Percentiles rank a stretch among this genome's conserved stretches.
These are phyloP conservation scores for Tanytarsus gracilentus DNA, from an alignment of 2,888 invertebrate genomes.

Conservation along the genomic window DNA sequence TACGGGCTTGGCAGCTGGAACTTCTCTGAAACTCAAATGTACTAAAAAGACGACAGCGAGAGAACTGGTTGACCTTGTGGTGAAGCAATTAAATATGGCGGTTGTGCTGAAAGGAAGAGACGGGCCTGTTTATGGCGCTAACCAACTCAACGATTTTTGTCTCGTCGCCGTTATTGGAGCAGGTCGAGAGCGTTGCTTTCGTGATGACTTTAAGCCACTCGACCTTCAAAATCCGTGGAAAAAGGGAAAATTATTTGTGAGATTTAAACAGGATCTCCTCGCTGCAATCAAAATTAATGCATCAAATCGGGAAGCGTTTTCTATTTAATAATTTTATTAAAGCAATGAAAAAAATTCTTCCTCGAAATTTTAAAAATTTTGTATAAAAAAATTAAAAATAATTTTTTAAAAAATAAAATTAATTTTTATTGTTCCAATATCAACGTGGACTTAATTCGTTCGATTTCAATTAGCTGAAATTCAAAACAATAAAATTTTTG, in stretches of 20 bases:
- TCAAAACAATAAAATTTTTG: no score
- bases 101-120: constrained; percentile 75
- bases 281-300: constrained; percentile 68
- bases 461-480: no score
- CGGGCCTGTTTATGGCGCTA: constrained; percentile 76
- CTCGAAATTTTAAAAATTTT: no score
- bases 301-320: constrained; percentile 66
- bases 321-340: constrained; percentile 41
- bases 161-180: constrained; percentile 93
- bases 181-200: constrained; percentile 80
- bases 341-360: no score
- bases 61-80: constrained; percentile 91
- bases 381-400: no score
- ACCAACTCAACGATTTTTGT: constrained; percentile 80
- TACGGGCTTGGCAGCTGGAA: constrained; percentile 85
- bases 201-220: constrained; percentile 89
- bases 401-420: no score
- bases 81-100: constrained; percentile 91
- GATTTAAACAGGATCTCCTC: constrained; percentile 80
- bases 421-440: no score
- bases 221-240: constrained; percentile 94
- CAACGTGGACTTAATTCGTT: no score
- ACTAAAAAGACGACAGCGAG: constrained; percentile 86
- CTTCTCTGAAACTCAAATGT: constrained; percentile 87
- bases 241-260: constrained; percentile 83